phyloP scores from a whole-genome alignment of 2,797 vertebrate genomes.

The Hylomyscus alleni region DNA sequence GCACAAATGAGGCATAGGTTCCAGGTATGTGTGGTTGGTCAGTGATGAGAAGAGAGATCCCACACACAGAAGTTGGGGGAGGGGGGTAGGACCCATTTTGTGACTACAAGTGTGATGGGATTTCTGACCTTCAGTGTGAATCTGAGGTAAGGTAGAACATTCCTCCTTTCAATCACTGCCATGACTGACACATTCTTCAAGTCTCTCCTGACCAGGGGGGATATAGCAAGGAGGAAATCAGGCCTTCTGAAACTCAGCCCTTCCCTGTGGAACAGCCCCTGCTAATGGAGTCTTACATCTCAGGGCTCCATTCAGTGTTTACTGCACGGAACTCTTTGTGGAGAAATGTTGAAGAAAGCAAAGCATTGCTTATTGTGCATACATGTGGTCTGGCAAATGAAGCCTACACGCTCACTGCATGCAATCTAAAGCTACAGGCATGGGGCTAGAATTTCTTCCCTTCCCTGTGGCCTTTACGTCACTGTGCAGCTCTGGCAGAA shows the following conservation, averaged over 20 bases:
- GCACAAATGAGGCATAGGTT: not conserved
- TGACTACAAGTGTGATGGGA: not conserved
- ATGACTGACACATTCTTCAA: not conserved
- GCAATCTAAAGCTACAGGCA: accelerated
- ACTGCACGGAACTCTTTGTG: not conserved
- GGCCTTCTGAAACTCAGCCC: not conserved
- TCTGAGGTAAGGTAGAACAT: not conserved
- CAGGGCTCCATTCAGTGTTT: not conserved
- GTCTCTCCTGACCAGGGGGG: not conserved
- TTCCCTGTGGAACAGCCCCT: accelerated
- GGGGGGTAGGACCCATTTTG: not conserved
- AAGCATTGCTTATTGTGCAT: accelerated
- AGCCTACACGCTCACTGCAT: accelerated
- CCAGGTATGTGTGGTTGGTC: accelerated
- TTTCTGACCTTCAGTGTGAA: not conserved
- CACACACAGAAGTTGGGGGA: not conserved
- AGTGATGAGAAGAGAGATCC: not conserved
- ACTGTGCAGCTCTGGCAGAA: not conserved
- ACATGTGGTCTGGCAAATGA: accelerated
- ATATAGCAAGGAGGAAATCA: not conserved
- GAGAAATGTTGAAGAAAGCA: not conserved
- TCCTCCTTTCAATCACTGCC: not conserved
- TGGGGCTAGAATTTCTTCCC: not conserved
- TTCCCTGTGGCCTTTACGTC: accelerated
- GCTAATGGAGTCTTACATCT: not conserved